Conservation (phyloP, 2,113 vertebrate genomes). For the Peromyscus maniculatus region DNA sequence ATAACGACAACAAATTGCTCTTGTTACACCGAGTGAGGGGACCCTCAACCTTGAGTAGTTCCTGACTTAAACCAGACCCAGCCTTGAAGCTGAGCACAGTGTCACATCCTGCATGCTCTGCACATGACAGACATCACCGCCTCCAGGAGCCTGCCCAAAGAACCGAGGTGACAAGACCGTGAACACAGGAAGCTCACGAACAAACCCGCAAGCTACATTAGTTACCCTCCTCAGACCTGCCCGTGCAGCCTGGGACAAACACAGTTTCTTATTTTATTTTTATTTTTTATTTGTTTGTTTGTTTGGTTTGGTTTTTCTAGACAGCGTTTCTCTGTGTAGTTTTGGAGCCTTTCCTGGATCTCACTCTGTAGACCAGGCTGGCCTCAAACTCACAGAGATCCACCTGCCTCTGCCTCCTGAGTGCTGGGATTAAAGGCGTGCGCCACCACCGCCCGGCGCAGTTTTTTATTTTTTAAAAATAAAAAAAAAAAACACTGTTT, state of each 20-base stretch:
- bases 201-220: not conserved
- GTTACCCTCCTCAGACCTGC: not conserved
- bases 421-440: no score
- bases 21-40: not conserved
- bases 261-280: no score
- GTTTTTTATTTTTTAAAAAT: not conserved
- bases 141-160: not conserved
- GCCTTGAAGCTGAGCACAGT: not conserved
- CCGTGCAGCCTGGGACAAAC: not conserved
- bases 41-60: fast-evolving
- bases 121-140: not conserved
- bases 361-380: no score
- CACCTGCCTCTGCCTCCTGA: no score
- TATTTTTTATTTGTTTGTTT: no score
- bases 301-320: no score
- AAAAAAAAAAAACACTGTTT: not conserved
- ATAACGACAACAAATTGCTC: not conserved
- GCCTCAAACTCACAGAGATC: no score
- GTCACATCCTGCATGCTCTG: no score
- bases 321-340: no score
- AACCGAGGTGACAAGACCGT: fast-evolving
- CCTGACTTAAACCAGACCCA: not conserved
- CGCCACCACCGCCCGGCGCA: no score
- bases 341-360: no score
- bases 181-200: not conserved